A percentile compares a stretch with the other conserved stretches of the same genome.
Evolutionary conservation across 2,797 vertebrate genomes (phyloP).

Genomic region (Uromys caudimaculatus): DNA sequence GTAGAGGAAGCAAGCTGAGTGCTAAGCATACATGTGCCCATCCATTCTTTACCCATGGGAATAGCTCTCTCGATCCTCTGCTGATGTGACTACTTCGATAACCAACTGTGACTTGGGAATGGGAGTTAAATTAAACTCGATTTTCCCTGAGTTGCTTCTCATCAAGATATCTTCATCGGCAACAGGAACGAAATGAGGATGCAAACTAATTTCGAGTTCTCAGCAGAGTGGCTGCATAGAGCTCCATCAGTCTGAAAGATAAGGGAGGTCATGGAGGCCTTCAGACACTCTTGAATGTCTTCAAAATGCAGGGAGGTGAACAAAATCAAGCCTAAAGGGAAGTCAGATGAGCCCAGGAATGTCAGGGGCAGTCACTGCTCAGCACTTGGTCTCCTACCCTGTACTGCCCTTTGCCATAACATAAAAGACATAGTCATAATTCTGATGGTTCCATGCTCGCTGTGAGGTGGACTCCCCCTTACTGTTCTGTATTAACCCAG

Average conservation of each 20-base stretch:
- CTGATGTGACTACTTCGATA: background rate
- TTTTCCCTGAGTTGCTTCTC: background rate
- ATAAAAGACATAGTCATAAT: background rate
- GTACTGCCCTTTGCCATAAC: background rate
- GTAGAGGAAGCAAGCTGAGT: background rate
- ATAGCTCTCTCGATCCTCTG: background rate
- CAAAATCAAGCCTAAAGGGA: background rate
- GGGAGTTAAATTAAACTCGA: background rate
- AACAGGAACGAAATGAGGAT: background rate
- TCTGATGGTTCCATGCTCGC: background rate
- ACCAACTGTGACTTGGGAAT: background rate
- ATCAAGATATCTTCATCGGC: background rate
- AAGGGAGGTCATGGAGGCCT: background rate
- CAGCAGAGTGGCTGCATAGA: background rate
- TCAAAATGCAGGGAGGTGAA: background rate
- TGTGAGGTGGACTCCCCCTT: background rate
- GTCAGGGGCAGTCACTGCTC: background rate
- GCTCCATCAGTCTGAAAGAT: background rate
- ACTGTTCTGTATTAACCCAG: background rate
- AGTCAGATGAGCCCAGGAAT: background rate
- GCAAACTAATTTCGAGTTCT: background rate
- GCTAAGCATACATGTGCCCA: too few relatives aligned
- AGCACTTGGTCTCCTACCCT: background rate
- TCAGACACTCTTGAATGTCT: background rate
- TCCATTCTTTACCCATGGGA: background rate